phyloP scores from a whole-genome alignment of 2,888 invertebrate species.

The Esperia sulphurella region DNA sequence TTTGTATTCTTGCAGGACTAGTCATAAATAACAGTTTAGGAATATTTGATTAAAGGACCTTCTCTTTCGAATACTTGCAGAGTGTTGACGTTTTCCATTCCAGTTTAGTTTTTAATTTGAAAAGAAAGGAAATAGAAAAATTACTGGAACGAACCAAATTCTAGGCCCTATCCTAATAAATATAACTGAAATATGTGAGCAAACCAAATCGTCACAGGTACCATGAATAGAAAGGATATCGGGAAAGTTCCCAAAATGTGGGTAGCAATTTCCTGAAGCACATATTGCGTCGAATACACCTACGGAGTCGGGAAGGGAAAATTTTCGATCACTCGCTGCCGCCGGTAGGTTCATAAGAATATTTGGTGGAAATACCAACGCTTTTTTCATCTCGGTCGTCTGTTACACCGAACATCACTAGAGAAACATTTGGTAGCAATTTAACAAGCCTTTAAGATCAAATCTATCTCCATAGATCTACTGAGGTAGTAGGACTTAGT shows the following conservation, averaged over 20 bases:
- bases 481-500: too few relatives aligned
- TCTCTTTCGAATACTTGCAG: too few relatives aligned
- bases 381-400: constrained; percentile 11
- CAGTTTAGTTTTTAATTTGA: too few relatives aligned
- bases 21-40: too few relatives aligned
- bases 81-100: too few relatives aligned
- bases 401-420: background rate
- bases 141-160: too few relatives aligned
- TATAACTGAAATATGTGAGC: background rate
- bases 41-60: too few relatives aligned
- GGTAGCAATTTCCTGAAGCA: constrained; percentile 34
- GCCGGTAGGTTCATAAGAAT: constrained; percentile 22
- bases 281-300: constrained; percentile 34
- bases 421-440: too few relatives aligned
- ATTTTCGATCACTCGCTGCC: constrained; percentile 26
- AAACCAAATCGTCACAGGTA: constrained; percentile 7
- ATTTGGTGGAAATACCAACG: constrained; percentile 12
- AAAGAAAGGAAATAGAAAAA: too few relatives aligned
- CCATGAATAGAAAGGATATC: constrained; percentile 2
- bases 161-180: background rate
- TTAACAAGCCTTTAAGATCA: too few relatives aligned
- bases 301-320: constrained; percentile 22
- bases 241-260: constrained; percentile 7
- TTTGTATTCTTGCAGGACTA: too few relatives aligned
- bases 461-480: too few relatives aligned